Percentiles rank a stretch among this genome's conserved stretches.
Evolutionary conservation across 2,797 vertebrate species (phyloP).

Genomic region (Carcharodon carcharias): DNA sequence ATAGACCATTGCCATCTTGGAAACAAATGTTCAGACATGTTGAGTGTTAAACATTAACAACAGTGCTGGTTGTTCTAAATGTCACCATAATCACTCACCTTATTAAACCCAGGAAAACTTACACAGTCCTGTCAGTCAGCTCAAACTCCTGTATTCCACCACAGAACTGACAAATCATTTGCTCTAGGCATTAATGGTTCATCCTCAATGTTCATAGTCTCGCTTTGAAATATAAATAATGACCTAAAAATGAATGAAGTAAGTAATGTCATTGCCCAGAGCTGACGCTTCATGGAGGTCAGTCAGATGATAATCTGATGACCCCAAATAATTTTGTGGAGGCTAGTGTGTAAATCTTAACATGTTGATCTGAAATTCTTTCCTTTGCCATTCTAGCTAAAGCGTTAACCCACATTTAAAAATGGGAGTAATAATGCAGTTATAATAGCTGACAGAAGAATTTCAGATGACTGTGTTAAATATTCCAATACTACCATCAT

Average conservation of each 20-base stretch:
- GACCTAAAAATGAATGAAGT: not conserved
- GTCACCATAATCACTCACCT: not conserved
- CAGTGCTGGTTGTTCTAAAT: not conserved
- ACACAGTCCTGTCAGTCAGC: not conserved
- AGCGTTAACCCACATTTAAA: not conserved
- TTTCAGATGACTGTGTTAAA: not conserved
- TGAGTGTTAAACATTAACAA: slow-evolving; percentile 10
- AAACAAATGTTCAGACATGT: not conserved
- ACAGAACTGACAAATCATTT: not conserved
- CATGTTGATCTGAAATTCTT: not conserved
- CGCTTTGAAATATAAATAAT: not conserved
- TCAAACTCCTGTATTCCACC: not conserved
- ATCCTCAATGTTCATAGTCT: not conserved
- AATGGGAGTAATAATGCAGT: not conserved
- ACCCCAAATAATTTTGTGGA: not conserved
- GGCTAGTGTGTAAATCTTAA: not conserved
- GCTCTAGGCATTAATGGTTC: not conserved
- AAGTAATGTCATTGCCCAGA: not conserved
- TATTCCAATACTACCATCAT: not conserved
- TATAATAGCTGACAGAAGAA: not conserved
- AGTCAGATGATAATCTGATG: not conserved
- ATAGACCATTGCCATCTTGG: not conserved
- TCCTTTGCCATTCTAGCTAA: not conserved
- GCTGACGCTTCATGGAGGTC: not conserved
- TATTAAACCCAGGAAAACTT: not conserved